Evolutionary conservation across 1,140 invertebrate species (phyloP).

Genomic region (Acyrthosiphon pisum): DNA sequence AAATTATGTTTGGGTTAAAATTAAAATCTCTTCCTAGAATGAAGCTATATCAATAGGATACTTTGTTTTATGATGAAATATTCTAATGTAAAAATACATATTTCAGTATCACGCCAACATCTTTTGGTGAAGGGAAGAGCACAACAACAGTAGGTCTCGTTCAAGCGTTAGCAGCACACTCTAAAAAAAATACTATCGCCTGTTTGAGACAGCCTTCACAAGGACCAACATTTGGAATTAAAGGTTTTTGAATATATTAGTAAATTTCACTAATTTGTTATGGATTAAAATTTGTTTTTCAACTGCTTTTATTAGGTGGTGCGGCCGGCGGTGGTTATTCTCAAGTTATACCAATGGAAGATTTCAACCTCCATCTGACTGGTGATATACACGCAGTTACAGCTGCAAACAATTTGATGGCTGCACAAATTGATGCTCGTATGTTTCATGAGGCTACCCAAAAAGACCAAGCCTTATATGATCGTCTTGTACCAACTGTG

Average conservation of each 20-base stretch:
- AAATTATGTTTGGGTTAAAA: background rate
- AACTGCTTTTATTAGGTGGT: conserved; percentile 70
- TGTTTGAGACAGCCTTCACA: conserved; percentile 98
- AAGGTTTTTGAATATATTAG: conserved; percentile 68
- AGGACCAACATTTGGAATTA: conserved; percentile 98
- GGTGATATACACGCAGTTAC: conserved; percentile 98
- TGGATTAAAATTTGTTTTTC: background rate
- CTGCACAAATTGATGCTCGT: conserved; percentile 91
- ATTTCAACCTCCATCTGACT: conserved; percentile 98
- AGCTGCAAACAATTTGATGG: conserved; percentile 96
- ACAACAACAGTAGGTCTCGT: conserved; percentile 94
- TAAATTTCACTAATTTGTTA: background rate
- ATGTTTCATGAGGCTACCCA: conserved; percentile 96
- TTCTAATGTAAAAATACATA: background rate
- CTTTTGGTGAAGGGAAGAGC: conserved; percentile 96
- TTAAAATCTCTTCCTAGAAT: background rate
- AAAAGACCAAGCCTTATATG: conserved; percentile 83
- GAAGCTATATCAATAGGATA: background rate
- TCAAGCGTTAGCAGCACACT: conserved; percentile 89
- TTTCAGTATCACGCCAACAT: conserved; percentile 87
- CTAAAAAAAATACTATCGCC: conserved; percentile 87
- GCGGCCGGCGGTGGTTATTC: conserved; percentile 95
- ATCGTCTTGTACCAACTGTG: conserved; percentile 82
- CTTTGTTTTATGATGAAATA: background rate
- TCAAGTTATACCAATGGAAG: conserved; percentile 99